These are phyloP conservation scores for Chrysochloris asiatica DNA, from an alignment of 2,113 vertebrate species.

Conservation along the genomic window DNA sequence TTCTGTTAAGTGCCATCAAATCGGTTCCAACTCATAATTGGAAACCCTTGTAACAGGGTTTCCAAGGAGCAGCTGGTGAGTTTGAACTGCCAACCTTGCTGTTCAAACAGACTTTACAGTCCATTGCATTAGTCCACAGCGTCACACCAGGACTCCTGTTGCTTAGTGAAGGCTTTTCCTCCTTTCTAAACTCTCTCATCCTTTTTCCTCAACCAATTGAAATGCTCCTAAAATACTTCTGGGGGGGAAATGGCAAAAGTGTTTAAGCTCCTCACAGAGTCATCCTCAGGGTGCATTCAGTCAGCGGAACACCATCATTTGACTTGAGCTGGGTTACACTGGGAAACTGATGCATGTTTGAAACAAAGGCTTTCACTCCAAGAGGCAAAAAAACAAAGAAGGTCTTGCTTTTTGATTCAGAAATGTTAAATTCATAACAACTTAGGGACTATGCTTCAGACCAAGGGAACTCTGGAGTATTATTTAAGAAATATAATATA, in stretches of 20 bases:
- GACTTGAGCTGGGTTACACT: neutral
- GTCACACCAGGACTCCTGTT: too few species aligned
- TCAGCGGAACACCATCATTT: neutral
- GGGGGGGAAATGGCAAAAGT: neutral
- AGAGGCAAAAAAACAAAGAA: neutral
- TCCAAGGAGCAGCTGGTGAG: too few species aligned
- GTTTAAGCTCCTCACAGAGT: neutral
- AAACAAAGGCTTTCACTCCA: neutral
- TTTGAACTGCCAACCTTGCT: too few species aligned
- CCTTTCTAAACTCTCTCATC: neutral
- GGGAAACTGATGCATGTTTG: neutral
- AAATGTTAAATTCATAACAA: neutral
- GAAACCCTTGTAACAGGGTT: too few species aligned
- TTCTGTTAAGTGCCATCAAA: too few species aligned
- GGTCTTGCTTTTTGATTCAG: neutral
- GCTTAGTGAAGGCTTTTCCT: neutral
- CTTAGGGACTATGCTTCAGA: neutral
- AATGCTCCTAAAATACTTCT: neutral
- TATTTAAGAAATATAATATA: conserved; percentile 13
- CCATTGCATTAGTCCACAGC: too few species aligned
- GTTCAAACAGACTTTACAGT: too few species aligned
- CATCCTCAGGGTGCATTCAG: neutral
- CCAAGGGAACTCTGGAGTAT: neutral
- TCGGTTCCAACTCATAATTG: too few species aligned
- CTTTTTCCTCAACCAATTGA: neutral